Evolutionary conservation across 2,113 vertebrate genomes (phyloP).

Genomic region (Isichthys henryi): DNA sequence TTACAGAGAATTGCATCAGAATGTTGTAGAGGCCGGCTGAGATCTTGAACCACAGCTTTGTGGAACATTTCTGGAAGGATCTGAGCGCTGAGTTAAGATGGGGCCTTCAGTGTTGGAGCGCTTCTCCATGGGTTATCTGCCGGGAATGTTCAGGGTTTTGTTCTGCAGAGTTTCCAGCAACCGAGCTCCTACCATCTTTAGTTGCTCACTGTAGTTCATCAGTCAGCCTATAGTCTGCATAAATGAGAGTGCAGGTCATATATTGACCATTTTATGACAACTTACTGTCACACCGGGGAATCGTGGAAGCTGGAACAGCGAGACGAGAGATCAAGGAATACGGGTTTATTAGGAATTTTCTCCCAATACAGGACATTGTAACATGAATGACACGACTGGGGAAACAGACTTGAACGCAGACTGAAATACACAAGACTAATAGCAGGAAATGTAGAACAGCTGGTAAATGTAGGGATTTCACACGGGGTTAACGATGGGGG

Average conservation of each 20-base stretch:
- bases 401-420: no score
- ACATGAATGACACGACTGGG: no score
- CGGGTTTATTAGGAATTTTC: no score
- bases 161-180: background rate
- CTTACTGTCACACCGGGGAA: background rate
- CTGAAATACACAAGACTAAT: no score
- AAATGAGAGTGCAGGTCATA: background rate
- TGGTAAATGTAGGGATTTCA: no score
- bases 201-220: background rate
- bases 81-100: background rate
- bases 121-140: background rate
- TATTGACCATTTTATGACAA: background rate
- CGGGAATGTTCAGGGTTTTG: background rate
- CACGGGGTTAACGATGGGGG: no score
- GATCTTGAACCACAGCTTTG: background rate
- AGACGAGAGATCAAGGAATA: no score
- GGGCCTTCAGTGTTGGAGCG: background rate
- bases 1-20: constrained; percentile 2
- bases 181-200: background rate
- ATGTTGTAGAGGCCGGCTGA: background rate
- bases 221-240: background rate
- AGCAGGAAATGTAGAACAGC: no score
- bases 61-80: background rate
- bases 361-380: no score
- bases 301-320: no score